phyloP scores from a whole-genome alignment of 2,797 vertebrate genomes.

The Centroberyx gerrardi region DNA sequence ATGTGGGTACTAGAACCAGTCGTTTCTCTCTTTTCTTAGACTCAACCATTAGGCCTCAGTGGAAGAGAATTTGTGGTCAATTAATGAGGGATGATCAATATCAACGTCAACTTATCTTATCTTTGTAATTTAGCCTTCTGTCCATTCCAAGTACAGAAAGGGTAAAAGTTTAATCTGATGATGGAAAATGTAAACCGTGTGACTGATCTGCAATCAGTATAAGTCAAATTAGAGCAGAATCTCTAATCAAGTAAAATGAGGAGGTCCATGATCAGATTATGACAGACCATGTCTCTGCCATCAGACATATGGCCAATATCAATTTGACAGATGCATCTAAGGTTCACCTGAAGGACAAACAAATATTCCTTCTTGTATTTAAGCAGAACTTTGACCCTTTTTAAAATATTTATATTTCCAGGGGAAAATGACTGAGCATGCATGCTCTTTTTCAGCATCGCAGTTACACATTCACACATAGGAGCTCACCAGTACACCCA shows the following conservation, averaged over 20 bases:
- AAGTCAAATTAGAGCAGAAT: slow-evolving; percentile 43
- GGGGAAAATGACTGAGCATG: slow-evolving; percentile 2
- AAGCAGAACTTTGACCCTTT: background rate
- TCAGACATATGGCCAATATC: slow-evolving; percentile 25
- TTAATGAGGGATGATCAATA: background rate
- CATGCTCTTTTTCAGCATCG: too few relatives aligned
- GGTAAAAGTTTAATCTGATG: slow-evolving; percentile 44
- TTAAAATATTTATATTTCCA: background rate
- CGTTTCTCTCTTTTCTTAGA: background rate
- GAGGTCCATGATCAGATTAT: slow-evolving; percentile 51
- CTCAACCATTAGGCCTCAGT: background rate
- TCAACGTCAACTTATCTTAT: slow-evolving; percentile 1
- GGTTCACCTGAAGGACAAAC: slow-evolving; percentile 23
- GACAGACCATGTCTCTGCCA: slow-evolving; percentile 32
- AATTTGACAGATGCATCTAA: slow-evolving; percentile 9
- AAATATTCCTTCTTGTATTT: slow-evolving; percentile 22
- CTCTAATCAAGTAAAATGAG: slow-evolving; percentile 51
- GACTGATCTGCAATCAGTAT: slow-evolving; percentile 49
- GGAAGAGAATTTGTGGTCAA: background rate
- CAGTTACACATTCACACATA: too few relatives aligned
- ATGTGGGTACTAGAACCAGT: background rate
- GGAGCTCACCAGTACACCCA: background rate
- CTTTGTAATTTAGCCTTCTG: slow-evolving; percentile 7
- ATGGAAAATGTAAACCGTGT: slow-evolving; percentile 58
- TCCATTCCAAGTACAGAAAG: slow-evolving; percentile 11